Conservation (phyloP, 2,888 invertebrate genomes). For the Heliconius sara region DNA sequence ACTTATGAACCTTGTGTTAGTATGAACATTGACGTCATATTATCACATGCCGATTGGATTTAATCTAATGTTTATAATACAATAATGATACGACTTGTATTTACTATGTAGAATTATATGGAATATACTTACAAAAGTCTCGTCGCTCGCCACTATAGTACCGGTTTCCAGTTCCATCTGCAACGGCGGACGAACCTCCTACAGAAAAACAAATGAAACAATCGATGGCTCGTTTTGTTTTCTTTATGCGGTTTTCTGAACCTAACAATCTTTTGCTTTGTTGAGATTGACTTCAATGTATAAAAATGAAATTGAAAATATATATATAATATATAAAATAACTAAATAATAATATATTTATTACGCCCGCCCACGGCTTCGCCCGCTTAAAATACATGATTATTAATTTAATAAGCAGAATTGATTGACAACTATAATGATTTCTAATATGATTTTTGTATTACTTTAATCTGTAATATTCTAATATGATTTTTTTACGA, state of each 20-base stretch:
- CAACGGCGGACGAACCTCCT: conserved; percentile 76
- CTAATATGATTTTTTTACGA: no score
- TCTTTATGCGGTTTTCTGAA: conserved; percentile 52
- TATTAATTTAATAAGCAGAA: no score
- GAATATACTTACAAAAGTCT: conserved; percentile 64
- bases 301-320: conserved; percentile 37
- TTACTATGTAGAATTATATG: conserved; percentile 54
- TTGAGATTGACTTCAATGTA: conserved; percentile 50
- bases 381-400: no score
- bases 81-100: conserved; percentile 22
- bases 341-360: background rate
- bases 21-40: no score
- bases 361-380: background rate
- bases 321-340: conserved; percentile 32
- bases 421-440: no score
- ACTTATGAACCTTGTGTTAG: no score
- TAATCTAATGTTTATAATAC: conserved; percentile 24
- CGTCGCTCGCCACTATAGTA: conserved; percentile 65
- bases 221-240: conserved; percentile 64
- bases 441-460: no score
- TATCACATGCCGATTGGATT: background rate
- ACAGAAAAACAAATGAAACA: conserved; percentile 79
- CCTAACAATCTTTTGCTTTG: conserved; percentile 58
- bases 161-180: conserved; percentile 76
- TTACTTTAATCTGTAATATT: no score